Evolutionary conservation across 2,888 invertebrate genomes (phyloP), one percentile per base, ranked within the genome.

Genomic region (Neocrepidodera transversa): DNA sequence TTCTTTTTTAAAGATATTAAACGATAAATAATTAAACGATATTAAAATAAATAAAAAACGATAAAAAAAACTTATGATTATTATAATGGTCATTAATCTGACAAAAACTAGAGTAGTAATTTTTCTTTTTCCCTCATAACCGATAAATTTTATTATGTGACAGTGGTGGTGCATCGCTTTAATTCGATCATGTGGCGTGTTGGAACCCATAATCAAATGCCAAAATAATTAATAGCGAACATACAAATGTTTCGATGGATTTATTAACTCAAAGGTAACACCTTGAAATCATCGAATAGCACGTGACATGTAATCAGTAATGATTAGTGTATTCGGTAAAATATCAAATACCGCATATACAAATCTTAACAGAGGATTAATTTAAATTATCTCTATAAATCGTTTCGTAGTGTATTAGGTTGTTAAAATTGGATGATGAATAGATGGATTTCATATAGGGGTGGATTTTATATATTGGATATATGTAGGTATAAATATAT

Each of bases 201-300:
- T 10, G 5, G 2, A 28, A 28, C 2, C 28, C 42, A 10, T 2
- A 42, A 20, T 42, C 42, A 42, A 42, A 13, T 13, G 35, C 14
- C 28, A 14, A 45, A 23, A 13, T 26, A 45, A 45, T 45, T 45
- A 45, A 45, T 45, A 18, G 45, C 7, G 20, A 42, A n/a, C 6
- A 14, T 20, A 42, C 26, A 45, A 14, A 45, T 18, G 45, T 45
- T 28, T 10, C 13, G 13, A 45, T 45, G 16, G 14, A 45, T 45
- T 45, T 11, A 45, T 45, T 45, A 45, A 45, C 45, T 45, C 26
- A 11, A 20, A 45, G 18, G 23, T 16, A 28, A 28, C 45, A 28
- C 45, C n/a, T 45, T 2, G 45, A 45, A 45, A 26, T 45, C 7
- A 26, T 45, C 14, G 45, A 45, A 45, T 45, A 11, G 45, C 26